These are phyloP conservation scores for Lepidothrix coronata DNA, from an alignment of 2,113 vertebrate genomes.

Conservation along the genomic window DNA sequence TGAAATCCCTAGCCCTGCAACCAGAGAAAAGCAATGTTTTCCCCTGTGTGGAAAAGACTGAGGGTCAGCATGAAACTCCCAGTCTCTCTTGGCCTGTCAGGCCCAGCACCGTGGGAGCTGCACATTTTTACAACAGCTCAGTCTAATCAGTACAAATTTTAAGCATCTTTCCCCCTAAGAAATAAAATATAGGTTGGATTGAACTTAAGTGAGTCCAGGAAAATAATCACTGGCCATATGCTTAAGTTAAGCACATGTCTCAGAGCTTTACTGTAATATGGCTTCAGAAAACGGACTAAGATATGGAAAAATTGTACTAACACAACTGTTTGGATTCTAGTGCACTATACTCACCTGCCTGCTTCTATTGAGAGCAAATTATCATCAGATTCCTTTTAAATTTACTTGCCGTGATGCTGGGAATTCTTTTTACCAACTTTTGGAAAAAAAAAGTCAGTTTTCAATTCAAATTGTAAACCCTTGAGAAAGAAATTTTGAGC, in stretches of 20 bases:
- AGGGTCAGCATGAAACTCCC: background rate
- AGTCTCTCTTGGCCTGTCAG: background rate
- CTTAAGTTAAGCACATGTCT: constrained; percentile 19
- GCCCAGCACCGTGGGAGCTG: background rate
- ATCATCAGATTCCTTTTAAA: background rate
- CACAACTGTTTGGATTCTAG: background rate
- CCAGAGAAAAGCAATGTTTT: background rate
- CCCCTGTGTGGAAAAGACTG: background rate
- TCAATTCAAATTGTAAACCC: background rate
- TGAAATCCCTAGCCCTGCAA: background rate
- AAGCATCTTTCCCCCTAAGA: background rate
- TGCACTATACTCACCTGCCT: background rate
- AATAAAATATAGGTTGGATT: constrained; percentile 1
- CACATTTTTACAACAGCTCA: background rate
- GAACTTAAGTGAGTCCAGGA: background rate
- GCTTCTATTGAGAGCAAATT: background rate
- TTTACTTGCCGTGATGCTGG: background rate
- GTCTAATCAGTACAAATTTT: background rate
- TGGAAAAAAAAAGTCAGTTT: background rate
- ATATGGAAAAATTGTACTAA: background rate
- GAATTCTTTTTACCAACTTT: background rate
- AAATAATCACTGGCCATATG: background rate
- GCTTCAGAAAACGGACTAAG: background rate
- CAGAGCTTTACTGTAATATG: constrained; percentile 10
- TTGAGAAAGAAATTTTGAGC: background rate